phyloP scores from a whole-genome alignment of 2,113 vertebrate species.

The Mormoops blainvillei region DNA sequence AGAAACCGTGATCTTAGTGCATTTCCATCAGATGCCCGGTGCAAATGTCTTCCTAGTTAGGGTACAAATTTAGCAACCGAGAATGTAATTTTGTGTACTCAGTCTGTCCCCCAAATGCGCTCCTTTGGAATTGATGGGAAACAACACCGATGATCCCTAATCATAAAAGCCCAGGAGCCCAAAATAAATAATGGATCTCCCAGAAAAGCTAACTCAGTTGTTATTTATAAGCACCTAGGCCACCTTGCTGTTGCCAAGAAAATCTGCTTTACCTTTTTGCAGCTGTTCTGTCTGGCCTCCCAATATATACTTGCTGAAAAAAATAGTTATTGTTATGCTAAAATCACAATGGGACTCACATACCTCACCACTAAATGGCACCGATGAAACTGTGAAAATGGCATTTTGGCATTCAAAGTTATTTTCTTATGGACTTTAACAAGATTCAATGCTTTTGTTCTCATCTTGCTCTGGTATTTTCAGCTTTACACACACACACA shows the following conservation, averaged over 20 bases:
- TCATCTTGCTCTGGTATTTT: not conserved
- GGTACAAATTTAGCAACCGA: not conserved
- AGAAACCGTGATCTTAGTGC: not conserved
- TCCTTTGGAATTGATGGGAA: not conserved
- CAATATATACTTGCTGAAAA: conserved; percentile 21
- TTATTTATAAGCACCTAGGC: not conserved
- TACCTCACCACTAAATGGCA: not conserved
- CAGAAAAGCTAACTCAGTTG: not conserved
- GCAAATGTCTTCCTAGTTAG: not conserved
- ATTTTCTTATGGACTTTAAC: conserved; percentile 39
- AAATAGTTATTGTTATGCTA: conserved; percentile 43
- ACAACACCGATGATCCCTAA: not conserved
- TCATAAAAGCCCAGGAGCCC: not conserved
- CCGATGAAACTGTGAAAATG: conserved; percentile 3
- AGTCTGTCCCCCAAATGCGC: not conserved
- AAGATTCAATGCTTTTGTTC: conserved; percentile 43
- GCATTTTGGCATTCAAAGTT: conserved; percentile 30
- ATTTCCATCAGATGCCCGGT: not conserved
- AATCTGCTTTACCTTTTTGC: not conserved
- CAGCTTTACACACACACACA: not conserved
- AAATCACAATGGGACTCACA: not conserved
- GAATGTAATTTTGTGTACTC: not conserved
- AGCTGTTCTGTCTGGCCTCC: not conserved
- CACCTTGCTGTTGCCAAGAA: not conserved
- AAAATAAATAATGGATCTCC: not conserved